Base-by-base conservation (phyloP, 2,888 invertebrate species). In the Melanchra persicariae region DNA sequence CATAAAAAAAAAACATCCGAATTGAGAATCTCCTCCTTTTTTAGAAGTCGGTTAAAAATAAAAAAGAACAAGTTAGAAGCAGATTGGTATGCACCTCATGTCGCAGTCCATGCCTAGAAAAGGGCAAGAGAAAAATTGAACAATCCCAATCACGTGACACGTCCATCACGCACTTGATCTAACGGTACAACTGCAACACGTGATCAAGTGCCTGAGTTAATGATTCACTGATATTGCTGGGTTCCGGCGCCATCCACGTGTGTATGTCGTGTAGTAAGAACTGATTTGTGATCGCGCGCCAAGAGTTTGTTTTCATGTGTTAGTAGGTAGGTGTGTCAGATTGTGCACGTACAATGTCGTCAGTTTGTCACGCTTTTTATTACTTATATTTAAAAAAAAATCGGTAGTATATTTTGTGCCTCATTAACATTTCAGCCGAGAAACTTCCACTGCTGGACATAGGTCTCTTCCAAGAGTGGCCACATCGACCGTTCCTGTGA, bases 171-270 rank as follows among this genome's bases (percentile, higher is more conserved):
- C 45, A 54, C 37, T 67, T 54, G 37, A 67, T 75, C n/a, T 54
- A 71, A 67, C 45, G 2, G 15, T 17, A 5, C 24, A 15, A 69
- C 70, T 17, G 7, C 24, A 15, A 69, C 70, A 77, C 72, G 70
- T 72, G 72, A 57, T 22, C 52, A 22, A 37, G 34, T 55, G 8
- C 24, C 4, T 26, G 3, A 22, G 19, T n/a, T 45, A 51, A 22
- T 73, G 77, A 73, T 43, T 77, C 77, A 73, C 34, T 40, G 55
- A 69, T 45, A 55, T 68, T 19, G 12, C 26, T 26, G 49, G 4
- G 17, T 47, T 54, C 22, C 34, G 52, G 40, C 76, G 69, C 77
- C 72, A n/a, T 72, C 12, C 12, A n/a, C n/a, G n/a, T n/a, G n/a
- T n/a, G n/a, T 1, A 37, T 1, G 10, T 1, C 49, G 1, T 76